Percentiles rank a stretch among this genome's conserved stretches.
Conservation (phyloP, 2,113 vertebrate species). For the Tetrao urogallus region DNA sequence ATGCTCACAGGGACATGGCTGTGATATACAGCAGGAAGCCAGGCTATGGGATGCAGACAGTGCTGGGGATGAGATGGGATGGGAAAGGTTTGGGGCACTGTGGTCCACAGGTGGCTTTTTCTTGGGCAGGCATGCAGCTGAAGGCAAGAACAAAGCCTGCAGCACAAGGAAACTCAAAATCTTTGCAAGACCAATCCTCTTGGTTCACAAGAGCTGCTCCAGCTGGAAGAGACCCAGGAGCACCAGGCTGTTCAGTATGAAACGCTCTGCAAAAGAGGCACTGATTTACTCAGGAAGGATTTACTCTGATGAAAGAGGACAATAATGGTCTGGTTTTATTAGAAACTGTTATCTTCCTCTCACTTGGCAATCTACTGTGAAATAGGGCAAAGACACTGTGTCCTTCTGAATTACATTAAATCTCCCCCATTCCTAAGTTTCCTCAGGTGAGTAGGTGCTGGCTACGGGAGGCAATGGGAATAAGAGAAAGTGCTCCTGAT, state of each 20-base stretch:
- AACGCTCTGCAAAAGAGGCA: not conserved
- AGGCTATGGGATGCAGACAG: not conserved
- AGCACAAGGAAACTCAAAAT: not conserved
- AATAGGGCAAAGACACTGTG: accelerated
- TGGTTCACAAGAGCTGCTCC: not conserved
- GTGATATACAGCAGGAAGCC: not conserved
- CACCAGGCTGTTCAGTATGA: not conserved
- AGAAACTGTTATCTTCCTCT: not conserved
- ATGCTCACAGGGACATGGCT: accelerated
- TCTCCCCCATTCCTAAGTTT: not conserved
- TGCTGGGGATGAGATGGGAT: accelerated
- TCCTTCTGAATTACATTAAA: not conserved
- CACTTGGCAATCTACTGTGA: not conserved
- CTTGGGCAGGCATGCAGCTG: not conserved
- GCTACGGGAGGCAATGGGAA: not conserved
- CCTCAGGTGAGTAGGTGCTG: not conserved
- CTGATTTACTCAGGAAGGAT: not conserved
- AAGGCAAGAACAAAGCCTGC: not conserved
- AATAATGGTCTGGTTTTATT: not conserved
- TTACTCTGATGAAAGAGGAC: not conserved
- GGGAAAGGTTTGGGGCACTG: not conserved
- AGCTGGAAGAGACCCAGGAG: not conserved
- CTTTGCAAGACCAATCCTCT: not conserved
- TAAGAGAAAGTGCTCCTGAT: not conserved
- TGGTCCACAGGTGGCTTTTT: not conserved